Conservation (phyloP, 2,797 vertebrate genomes). For the Moxostoma hubbsi region DNA sequence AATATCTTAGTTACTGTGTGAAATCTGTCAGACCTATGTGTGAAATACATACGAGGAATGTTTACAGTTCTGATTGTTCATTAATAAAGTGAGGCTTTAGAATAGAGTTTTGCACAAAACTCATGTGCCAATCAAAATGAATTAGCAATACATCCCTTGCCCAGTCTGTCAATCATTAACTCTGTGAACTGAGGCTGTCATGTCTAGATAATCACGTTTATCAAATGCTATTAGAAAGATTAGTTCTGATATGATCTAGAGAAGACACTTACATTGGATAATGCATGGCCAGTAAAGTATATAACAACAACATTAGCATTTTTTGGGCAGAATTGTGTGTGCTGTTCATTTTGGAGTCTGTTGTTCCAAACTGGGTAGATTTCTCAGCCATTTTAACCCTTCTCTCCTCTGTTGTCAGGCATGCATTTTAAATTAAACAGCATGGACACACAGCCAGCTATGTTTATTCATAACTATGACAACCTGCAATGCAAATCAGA, state of each 20-base stretch:
- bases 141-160: neutral
- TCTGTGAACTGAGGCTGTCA: neutral
- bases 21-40: neutral
- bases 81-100: neutral
- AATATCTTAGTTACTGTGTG: slow-evolving; percentile 1
- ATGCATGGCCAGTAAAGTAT: too few species aligned
- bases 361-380: too few species aligned
- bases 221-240: neutral
- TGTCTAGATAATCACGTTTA: slow-evolving; percentile 8
- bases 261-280: neutral
- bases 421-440: slow-evolving; percentile 72
- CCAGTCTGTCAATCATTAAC: neutral
- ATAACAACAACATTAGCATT: neutral
- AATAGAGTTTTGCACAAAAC: neutral
- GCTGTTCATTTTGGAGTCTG: too few species aligned
- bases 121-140: too few species aligned
- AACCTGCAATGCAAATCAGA: slow-evolving; percentile 48
- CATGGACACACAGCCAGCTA: slow-evolving; percentile 61
- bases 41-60: neutral
- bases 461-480: slow-evolving; percentile 72
- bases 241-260: neutral
- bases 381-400: neutral
- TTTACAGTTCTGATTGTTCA: neutral
- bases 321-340: neutral
- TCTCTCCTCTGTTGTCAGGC: neutral